Conservation (phyloP, 2,113 vertebrate species). For the Ammodytes dubius region DNA sequence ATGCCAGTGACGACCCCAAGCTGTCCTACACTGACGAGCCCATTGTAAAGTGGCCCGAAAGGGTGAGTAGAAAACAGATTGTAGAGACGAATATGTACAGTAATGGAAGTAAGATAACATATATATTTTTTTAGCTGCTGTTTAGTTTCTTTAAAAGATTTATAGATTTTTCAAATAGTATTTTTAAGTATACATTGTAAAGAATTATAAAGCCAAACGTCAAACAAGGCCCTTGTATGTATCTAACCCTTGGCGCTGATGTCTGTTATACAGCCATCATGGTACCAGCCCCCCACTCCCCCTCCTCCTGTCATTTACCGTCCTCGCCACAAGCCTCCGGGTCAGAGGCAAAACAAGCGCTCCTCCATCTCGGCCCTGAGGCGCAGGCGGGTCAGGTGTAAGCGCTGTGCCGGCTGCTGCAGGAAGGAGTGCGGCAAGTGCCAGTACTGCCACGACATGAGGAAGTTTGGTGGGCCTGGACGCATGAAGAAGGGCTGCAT, state of each 20-base stretch:
- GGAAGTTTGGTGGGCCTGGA: constrained; percentile 95
- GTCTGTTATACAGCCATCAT: constrained; percentile 76
- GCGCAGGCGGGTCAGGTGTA: constrained; percentile 92
- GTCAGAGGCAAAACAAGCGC: constrained; percentile 80
- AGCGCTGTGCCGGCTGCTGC: constrained; percentile 93
- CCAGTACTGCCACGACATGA: constrained; percentile 96
- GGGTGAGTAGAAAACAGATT: constrained; percentile 83
- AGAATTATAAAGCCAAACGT: neutral
- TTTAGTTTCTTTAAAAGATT: neutral
- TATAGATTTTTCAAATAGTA: neutral
- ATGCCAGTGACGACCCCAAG: constrained; percentile 89
- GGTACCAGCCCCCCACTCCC: constrained; percentile 80
- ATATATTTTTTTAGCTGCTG: too few species aligned
- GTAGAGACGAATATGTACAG: neutral
- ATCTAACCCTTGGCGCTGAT: neutral
- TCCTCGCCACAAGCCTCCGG: constrained; percentile 83
- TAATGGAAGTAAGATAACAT: too few species aligned
- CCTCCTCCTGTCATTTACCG: constrained; percentile 76
- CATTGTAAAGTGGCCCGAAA: constrained; percentile 96
- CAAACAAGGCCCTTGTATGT: neutral
- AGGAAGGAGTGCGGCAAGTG: constrained; percentile 94
- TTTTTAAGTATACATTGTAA: neutral
- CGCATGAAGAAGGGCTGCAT: constrained; percentile 96
- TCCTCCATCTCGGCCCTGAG: constrained; percentile 91
- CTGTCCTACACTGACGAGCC: constrained; percentile 94